Conservation (phyloP, 1,140 invertebrate species). For the Agrypnia vestita region DNA sequence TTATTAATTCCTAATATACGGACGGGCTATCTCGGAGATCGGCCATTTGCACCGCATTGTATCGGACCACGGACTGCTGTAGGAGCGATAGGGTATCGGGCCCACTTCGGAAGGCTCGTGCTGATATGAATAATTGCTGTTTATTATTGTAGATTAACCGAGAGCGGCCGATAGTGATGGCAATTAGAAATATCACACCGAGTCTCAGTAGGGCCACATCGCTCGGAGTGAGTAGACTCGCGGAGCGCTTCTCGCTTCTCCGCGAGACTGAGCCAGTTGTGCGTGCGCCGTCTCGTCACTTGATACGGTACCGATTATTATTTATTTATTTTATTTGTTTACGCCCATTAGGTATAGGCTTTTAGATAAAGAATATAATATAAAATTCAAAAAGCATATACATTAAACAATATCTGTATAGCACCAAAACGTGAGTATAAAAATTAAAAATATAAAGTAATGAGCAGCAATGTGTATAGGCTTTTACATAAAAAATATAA, state of each 20-base stretch:
- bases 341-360: too few relatives aligned
- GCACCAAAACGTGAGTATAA: too few relatives aligned
- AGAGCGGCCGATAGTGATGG: conserved; percentile 42
- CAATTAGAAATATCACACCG: conserved; percentile 20
- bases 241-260: too few relatives aligned
- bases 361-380: too few relatives aligned
- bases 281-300: neutral
- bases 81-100: conserved; percentile 27
- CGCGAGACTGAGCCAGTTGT: neutral
- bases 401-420: too few relatives aligned
- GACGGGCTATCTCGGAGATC: conserved; percentile 51
- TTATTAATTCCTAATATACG: conserved; percentile 61
- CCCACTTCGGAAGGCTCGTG: conserved; percentile 43
- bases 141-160: conserved; percentile 50
- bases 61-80: neutral
- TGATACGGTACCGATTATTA: neutral
- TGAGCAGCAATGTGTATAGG: too few relatives aligned
- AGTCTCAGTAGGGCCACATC: neutral
- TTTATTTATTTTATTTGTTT: too few relatives aligned
- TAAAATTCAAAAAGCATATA: too few relatives aligned
- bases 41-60: conserved; percentile 46
- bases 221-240: conserved; percentile 8
- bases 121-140: conserved; percentile 54
- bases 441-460: too few relatives aligned
- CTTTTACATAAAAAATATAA: too few relatives aligned